Conservation (phyloP, 2,888 invertebrate species). For the Phlogophora meticulosa region DNA sequence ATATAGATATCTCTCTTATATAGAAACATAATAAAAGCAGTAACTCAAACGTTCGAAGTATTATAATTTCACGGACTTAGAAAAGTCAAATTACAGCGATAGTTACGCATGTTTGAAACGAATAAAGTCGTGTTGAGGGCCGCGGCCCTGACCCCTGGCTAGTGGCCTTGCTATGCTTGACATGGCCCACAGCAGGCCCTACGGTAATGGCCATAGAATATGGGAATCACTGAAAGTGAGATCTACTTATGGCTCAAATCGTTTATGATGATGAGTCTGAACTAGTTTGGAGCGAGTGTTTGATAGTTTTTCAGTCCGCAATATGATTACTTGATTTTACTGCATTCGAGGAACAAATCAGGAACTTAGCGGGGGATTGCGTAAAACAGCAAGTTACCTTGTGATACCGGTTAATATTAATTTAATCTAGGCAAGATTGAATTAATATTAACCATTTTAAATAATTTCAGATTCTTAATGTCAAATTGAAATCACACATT, state of each 20-base stretch:
- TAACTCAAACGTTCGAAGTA: constrained; percentile 18
- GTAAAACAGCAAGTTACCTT: no score
- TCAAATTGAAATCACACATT: no score
- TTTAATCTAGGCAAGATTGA: no score
- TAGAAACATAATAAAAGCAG: background rate
- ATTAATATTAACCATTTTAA: no score
- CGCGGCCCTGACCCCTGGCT: constrained; percentile 64
- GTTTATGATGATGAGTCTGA: background rate
- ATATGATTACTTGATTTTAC: no score
- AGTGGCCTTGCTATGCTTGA: constrained; percentile 59
- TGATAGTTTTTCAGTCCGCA: background rate
- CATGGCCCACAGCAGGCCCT: constrained; percentile 44
- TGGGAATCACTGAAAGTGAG: constrained; percentile 32
- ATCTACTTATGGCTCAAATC: constrained; percentile 8
- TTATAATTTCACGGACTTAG: constrained; percentile 35
- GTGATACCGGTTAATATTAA: no score
- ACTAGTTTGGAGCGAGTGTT: background rate
- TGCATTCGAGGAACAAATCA: no score
- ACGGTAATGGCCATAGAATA: constrained; percentile 38
- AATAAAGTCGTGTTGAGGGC: constrained; percentile 49
- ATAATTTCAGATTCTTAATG: no score
- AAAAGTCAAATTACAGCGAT: constrained; percentile 42
- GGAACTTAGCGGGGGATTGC: no score
- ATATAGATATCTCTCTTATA: no score
- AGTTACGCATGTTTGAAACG: constrained; percentile 52